Percentiles rank a stretch among this genome's conserved stretches.
Conservation (phyloP, 2,888 invertebrate genomes). For the Mechanitis messenoides region DNA sequence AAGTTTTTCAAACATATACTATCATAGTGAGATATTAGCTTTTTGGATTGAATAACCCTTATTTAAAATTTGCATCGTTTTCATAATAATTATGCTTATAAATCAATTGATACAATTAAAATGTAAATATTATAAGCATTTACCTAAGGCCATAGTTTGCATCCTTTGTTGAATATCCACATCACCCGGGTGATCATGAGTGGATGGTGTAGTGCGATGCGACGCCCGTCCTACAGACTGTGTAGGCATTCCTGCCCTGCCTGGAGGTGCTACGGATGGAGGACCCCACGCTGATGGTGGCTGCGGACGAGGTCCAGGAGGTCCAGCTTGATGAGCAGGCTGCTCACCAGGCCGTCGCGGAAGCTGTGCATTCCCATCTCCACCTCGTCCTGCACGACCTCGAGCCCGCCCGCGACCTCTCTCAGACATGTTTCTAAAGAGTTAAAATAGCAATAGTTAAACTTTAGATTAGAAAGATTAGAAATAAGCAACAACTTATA, state of each 20-base stretch:
- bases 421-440: constrained; percentile 45
- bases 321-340: constrained; percentile 23
- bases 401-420: constrained; percentile 56
- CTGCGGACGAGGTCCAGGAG: constrained; percentile 50
- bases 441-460: too few relatives aligned
- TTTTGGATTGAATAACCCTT: not conserved
- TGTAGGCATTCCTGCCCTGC: constrained; percentile 53
- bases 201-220: constrained; percentile 48
- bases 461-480: too few relatives aligned
- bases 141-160: constrained; percentile 50
- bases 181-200: constrained; percentile 63
- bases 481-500: too few relatives aligned
- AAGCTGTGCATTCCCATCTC: constrained; percentile 37
- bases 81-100: constrained; percentile 2
- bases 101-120: too few relatives aligned
- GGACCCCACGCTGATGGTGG: constrained; percentile 64
- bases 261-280: constrained; percentile 50
- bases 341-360: constrained; percentile 40
- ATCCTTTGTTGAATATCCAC: constrained; percentile 59
- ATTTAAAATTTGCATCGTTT: not conserved
- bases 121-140: not conserved
- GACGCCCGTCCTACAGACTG: constrained; percentile 56
- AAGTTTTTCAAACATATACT: too few relatives aligned
- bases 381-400: constrained; percentile 46
- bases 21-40: too few relatives aligned